Evolutionary conservation across 2,888 invertebrate genomes (phyloP), one percentile per base, ranked within the genome.

Genomic region (Choreutis nemorana): DNA sequence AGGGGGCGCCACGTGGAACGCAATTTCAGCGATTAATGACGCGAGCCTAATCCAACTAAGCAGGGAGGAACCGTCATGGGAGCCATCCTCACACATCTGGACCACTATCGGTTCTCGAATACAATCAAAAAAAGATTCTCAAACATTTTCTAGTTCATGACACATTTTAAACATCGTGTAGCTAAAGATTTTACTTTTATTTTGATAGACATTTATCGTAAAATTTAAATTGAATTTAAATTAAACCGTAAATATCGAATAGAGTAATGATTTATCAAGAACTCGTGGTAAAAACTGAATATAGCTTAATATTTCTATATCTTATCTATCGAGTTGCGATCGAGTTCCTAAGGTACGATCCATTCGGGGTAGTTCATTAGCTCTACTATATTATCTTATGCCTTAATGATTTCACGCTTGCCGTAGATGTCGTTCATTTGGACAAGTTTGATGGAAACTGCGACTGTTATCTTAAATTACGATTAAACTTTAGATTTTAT

Each of bases 21-120:
- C 66, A 75, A 73, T 75, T 68, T 66, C 58, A 48, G 54, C 62
- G 63, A 71, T 73, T 73, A 78, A 78, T 75, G 72, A 66, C 53
- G 66, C 70, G 70, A 59, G 59, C 54, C 52, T 75, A 75, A 77
- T 73, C 72, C 61, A 64, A 66, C 72, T 70, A 68, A 64, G 64
- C 62, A 61, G 50, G 49, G 55, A 59, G 60, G 56, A 54, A 43
- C 36, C 57, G 55, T 57, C 57, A 50, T 48, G 58, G 60, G 56
- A 57, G 50, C 55, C 55, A 53, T 61, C 55, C 53, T 46, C 48
- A 48, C 50, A 48, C 50, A 48, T 50, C 46, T 47, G 53, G 55
- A 52, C 52, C 55, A 59, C 56, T 44, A 53, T 50, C 48, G 51
- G 51, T 59, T 61, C 55, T 52, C 55, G 50, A 61, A 57, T n/a